These are phyloP conservation scores for Conus canariensis DNA, from an alignment of 2,888 invertebrate species.

Conservation along the genomic window DNA sequence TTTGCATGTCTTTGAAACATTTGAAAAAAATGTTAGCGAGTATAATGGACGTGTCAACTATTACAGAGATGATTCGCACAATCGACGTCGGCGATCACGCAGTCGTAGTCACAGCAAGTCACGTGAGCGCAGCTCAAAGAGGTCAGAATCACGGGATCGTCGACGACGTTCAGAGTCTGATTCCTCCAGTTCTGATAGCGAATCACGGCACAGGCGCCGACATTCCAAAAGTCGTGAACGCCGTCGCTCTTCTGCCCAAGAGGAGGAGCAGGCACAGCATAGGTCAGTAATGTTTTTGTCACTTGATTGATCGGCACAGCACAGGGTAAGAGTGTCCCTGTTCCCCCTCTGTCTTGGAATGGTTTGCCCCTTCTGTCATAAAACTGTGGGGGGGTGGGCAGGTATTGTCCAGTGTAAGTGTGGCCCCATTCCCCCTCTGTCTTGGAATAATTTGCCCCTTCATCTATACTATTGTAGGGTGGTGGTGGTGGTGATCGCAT, in stretches of 20 bases:
- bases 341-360: too few species aligned
- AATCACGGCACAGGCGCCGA: not conserved
- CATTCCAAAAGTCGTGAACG: not conserved
- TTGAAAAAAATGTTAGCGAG: too few species aligned
- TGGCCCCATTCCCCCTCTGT: too few species aligned
- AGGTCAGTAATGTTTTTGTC: not conserved
- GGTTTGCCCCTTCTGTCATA: too few species aligned
- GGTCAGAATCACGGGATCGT: not conserved
- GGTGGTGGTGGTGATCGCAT: too few species aligned
- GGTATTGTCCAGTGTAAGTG: too few species aligned
- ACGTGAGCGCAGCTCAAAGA: not conserved
- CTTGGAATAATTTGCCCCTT: too few species aligned
- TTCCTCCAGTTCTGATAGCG: not conserved
- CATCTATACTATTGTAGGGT: too few species aligned
- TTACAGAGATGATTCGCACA: constrained; percentile 6
- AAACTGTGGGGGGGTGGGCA: too few species aligned
- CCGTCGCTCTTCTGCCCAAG: not conserved
- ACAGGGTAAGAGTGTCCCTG: too few species aligned
- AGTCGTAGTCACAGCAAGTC: constrained; percentile 13
- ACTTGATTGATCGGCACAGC: not conserved
- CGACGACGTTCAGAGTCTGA: not conserved
- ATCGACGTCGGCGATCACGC: constrained; percentile 31
- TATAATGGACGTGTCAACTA: too few species aligned
- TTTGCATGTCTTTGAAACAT: too few species aligned
- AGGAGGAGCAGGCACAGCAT: not conserved